Evolutionary conservation across 2,797 vertebrate species (phyloP).

Genomic region (Loris lydekkerianus): DNA sequence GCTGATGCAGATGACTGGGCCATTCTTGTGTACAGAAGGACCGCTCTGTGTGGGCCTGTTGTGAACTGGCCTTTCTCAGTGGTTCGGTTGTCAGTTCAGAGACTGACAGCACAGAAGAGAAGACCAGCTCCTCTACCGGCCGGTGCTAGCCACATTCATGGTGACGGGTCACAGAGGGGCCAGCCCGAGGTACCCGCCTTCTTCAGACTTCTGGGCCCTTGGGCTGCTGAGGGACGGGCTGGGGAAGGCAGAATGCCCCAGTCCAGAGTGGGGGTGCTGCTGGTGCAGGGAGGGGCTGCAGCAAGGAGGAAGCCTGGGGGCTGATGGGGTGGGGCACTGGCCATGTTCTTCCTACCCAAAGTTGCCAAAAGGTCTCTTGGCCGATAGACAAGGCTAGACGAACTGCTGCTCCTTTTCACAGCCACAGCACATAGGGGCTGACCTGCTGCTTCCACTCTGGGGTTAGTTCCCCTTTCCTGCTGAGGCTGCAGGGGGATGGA

Average conservation of each 20-base stretch:
- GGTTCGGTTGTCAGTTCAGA: conserved; percentile 17
- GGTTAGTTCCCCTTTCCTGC: not conserved
- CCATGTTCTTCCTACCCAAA: not conserved
- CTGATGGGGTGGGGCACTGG: rapidly evolving
- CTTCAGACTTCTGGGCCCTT: not conserved
- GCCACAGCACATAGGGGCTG: not conserved
- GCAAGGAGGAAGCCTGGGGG: not conserved
- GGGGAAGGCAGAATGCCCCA: not conserved
- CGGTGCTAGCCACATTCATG: not conserved
- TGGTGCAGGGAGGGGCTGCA: not conserved
- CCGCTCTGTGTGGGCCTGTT: conserved; percentile 29
- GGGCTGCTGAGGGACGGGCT: not conserved
- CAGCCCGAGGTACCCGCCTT: rapidly evolving
- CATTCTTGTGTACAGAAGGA: conserved; percentile 6
- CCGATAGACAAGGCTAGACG: not conserved
- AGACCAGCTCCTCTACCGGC: not conserved
- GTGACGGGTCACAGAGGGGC: not conserved
- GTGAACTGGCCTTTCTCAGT: conserved; percentile 52
- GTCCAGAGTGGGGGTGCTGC: not conserved
- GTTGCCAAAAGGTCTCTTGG: not conserved
- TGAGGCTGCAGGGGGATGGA: not conserved
- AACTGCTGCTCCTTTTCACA: not conserved
- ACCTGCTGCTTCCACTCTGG: not conserved
- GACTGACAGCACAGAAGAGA: not conserved
- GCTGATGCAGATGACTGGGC: not conserved